phyloP scores from a whole-genome alignment of 2,888 invertebrate species.

The Ophraella communa region DNA sequence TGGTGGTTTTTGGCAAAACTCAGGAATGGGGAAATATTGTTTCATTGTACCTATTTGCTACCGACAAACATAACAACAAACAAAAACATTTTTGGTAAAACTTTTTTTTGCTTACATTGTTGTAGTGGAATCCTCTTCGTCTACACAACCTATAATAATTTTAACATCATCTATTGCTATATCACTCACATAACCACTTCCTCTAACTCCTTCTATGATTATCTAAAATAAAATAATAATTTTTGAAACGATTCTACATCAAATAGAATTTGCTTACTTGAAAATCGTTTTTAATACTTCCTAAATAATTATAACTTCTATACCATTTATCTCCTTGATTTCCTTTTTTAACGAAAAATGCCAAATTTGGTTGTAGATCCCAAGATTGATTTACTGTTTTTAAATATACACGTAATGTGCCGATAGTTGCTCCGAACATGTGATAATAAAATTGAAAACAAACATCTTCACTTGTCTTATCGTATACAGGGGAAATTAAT shows the following conservation, averaged over 20 bases:
- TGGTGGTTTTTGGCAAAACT: too few relatives aligned
- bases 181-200: slow-evolving; percentile 72
- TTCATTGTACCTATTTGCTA: too few relatives aligned
- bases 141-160: slow-evolving; percentile 66
- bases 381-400: slow-evolving; percentile 58
- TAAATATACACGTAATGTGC: slow-evolving; percentile 64
- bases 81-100: background rate
- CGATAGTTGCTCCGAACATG: slow-evolving; percentile 75
- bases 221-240: slow-evolving; percentile 64
- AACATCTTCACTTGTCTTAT: slow-evolving; percentile 36
- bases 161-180: slow-evolving; percentile 83
- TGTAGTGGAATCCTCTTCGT: slow-evolving; percentile 50
- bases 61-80: background rate
- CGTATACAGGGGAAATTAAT: slow-evolving; percentile 75
- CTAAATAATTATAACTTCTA: slow-evolving; percentile 61
- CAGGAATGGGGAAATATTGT: too few relatives aligned
- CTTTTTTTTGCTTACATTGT: slow-evolving; percentile 43
- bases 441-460: slow-evolving; percentile 79
- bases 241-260: background rate
- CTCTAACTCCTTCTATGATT: slow-evolving; percentile 76
- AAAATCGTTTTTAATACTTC: slow-evolving; percentile 61
- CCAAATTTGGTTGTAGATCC: slow-evolving; percentile 58
- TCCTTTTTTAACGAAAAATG: slow-evolving; percentile 69
- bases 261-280: slow-evolving; percentile 60
- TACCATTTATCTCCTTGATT: slow-evolving; percentile 77